phyloP scores from a whole-genome alignment of 2,113 vertebrate genomes.

The Pedetes capensis region DNA sequence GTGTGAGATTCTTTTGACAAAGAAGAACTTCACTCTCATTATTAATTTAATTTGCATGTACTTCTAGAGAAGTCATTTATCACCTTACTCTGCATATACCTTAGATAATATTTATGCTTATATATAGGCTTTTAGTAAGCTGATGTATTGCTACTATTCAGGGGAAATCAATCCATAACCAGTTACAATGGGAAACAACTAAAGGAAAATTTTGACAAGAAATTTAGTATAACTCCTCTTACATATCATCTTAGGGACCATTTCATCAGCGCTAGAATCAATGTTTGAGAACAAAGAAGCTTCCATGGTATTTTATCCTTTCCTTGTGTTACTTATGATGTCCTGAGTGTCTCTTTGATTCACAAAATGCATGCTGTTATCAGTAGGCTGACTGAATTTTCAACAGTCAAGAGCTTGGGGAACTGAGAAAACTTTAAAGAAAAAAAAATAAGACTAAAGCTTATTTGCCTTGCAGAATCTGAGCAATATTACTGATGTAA shows the following conservation, averaged over 20 bases:
- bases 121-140: constrained; percentile 54
- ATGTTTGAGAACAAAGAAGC: constrained; percentile 28
- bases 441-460: constrained; percentile 2
- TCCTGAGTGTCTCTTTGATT: constrained; percentile 36
- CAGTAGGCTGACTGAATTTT: neutral
- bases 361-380: neutral
- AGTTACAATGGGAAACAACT: neutral
- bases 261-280: neutral
- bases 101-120: constrained; percentile 63
- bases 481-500: neutral
- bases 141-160: constrained; percentile 1
- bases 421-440: neutral
- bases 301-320: neutral
- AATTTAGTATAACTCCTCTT: neutral
- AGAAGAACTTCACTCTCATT: constrained; percentile 55
- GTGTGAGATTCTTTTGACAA: constrained; percentile 61
- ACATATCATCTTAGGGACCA: neutral
- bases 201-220: neutral
- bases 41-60: constrained; percentile 76
- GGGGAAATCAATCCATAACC: neutral
- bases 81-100: constrained; percentile 43
- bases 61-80: constrained; percentile 66
- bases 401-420: neutral
- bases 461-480: neutral
- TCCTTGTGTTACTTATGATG: neutral